Conservation (phyloP, 2,113 vertebrate genomes). For the Isichthys henryi region DNA sequence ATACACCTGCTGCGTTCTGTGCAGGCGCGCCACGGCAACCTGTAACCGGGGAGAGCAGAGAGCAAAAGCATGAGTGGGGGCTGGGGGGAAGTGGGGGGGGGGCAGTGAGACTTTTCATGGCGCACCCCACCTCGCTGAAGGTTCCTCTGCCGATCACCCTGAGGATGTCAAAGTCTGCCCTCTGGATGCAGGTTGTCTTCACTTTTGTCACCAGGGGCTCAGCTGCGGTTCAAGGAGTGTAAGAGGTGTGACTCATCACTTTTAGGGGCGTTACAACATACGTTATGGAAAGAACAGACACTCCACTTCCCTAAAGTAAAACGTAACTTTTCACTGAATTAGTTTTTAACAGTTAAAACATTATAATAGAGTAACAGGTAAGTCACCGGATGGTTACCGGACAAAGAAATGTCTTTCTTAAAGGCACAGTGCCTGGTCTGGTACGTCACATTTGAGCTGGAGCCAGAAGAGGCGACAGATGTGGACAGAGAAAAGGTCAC, state of each 20-base stretch:
- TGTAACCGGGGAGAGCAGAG: conserved; percentile 27
- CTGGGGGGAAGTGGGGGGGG: neutral
- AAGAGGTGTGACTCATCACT: neutral
- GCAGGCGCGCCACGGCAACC: conserved; percentile 74
- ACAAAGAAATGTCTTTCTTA: neutral
- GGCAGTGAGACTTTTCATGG: neutral
- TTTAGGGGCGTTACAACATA: neutral
- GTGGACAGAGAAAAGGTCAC: neutral
- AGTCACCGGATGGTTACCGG: neutral
- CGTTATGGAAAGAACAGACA: neutral
- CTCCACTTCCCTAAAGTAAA: neutral
- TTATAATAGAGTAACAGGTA: neutral
- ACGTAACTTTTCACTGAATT: neutral
- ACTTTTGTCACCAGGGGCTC: conserved; percentile 62
- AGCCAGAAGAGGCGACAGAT: neutral
- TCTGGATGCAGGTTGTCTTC: conserved; percentile 65
- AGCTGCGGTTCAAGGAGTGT: conserved; percentile 40
- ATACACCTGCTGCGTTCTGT: conserved; percentile 65
- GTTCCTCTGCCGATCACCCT: conserved; percentile 81
- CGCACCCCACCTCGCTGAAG: conserved; percentile 73
- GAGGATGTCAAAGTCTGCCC: conserved; percentile 74
- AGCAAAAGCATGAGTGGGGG: neutral
- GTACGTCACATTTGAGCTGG: neutral
- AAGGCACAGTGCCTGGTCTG: neutral
- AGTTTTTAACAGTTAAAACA: neutral